A percentile compares a stretch with the other conserved stretches of the same genome.
Evolutionary conservation across 2,888 invertebrate species (phyloP).

Genomic region (Heliconius cydno): DNA sequence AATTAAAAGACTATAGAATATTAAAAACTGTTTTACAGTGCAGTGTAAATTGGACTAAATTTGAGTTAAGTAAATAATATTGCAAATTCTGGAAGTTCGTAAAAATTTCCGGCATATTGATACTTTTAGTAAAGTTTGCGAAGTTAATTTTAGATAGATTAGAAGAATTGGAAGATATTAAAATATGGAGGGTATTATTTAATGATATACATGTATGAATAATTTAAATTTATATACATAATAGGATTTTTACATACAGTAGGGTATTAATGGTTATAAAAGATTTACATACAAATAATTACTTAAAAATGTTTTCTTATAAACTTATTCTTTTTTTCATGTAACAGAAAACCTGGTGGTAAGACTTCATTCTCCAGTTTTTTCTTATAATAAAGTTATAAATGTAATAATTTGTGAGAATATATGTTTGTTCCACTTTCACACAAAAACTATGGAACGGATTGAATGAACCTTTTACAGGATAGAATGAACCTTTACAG

Average conservation of each 20-base stretch:
- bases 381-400: too few relatives aligned
- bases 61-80: neutral
- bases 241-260: neutral
- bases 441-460: too few relatives aligned
- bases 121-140: neutral
- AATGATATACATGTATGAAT: neutral
- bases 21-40: too few relatives aligned
- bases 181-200: neutral
- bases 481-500: too few relatives aligned
- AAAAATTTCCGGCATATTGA: neutral
- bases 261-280: neutral
- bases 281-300: slow-evolving; percentile 1
- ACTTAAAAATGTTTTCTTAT: neutral
- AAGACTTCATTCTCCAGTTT: too few relatives aligned
- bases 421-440: too few relatives aligned
- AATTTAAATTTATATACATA: neutral
- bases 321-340: too few relatives aligned
- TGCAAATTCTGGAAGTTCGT: neutral
- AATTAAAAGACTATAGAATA: too few relatives aligned
- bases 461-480: too few relatives aligned
- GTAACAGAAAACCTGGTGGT: too few relatives aligned
- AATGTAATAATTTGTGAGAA: too few relatives aligned
- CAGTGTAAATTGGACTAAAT: neutral
- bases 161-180: neutral
- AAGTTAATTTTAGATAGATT: neutral